phyloP scores from a whole-genome alignment of 2,113 vertebrate species.

The Anhinga rufa region DNA sequence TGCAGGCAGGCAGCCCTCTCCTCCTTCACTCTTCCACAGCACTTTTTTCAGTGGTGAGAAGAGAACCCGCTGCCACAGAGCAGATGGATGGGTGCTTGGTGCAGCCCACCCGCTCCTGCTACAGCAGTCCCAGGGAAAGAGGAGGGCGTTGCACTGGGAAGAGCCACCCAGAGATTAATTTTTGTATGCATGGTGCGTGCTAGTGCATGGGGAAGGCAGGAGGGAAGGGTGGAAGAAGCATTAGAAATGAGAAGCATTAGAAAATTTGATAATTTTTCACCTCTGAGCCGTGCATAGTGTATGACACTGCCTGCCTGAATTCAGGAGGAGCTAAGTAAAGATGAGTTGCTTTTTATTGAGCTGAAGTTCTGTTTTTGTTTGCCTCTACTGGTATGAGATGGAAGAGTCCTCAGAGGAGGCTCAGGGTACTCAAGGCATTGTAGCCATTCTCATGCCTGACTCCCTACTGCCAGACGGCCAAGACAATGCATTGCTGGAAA shows the following conservation, averaged over 20 bases:
- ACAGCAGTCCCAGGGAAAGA: background rate
- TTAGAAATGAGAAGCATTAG: background rate
- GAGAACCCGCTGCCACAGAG: background rate
- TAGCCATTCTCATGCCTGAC: background rate
- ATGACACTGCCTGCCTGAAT: background rate
- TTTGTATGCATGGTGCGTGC: background rate
- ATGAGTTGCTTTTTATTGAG: background rate
- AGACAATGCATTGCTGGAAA: background rate
- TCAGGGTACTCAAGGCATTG: background rate
- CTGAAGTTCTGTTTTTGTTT: background rate
- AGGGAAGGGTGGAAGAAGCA: background rate
- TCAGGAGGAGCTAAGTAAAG: background rate
- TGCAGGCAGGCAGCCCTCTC: background rate
- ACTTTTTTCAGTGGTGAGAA: background rate
- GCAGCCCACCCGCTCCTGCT: fast-evolving
- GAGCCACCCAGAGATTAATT: background rate
- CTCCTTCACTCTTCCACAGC: background rate
- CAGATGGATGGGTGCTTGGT: fast-evolving
- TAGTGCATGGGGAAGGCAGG: background rate
- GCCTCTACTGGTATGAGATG: background rate
- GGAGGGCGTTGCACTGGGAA: background rate
- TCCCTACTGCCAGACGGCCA: background rate
- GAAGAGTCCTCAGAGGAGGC: background rate
- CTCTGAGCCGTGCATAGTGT: fast-evolving
- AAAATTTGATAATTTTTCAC: background rate